phyloP scores from a whole-genome alignment of 2,888 invertebrate species.

The Amblyjoppa fuscipennis region DNA sequence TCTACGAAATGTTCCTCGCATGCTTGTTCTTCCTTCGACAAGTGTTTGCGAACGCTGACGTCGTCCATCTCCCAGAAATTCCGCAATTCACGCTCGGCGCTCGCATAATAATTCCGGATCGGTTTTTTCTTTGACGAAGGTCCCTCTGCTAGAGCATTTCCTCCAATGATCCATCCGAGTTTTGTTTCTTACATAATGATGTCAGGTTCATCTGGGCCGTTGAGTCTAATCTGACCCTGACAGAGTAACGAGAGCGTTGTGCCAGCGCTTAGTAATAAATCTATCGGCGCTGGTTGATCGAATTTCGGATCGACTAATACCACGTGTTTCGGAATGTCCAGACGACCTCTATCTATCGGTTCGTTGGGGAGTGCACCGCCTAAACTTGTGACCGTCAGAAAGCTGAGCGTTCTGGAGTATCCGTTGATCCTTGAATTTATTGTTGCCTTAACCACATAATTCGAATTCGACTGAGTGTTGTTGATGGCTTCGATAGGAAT shows the following conservation, averaged over 20 bases:
- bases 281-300: background rate
- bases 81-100: background rate
- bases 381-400: too few species aligned
- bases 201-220: slow-evolving; percentile 9
- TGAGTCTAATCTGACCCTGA: background rate
- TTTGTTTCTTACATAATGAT: slow-evolving; percentile 31
- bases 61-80: slow-evolving; percentile 14
- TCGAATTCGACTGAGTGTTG: too few species aligned
- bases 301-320: background rate
- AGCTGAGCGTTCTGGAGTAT: too few species aligned
- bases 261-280: slow-evolving; percentile 9
- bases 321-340: too few species aligned
- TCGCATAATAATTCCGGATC: background rate
- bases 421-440: too few species aligned
- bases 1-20: slow-evolving; percentile 51
- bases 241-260: background rate
- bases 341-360: too few species aligned
- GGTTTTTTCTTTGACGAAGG: background rate
- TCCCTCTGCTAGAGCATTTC: slow-evolving; percentile 9
- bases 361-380: too few species aligned
- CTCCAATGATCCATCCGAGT: slow-evolving; percentile 50
- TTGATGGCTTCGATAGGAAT: too few species aligned
- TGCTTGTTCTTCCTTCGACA: slow-evolving; percentile 11
- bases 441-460: too few species aligned
- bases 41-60: background rate